Percentiles rank a stretch among this genome's conserved stretches.
Evolutionary conservation across 1,140 invertebrate genomes (phyloP).

Genomic region (Macrobrachium rosenbergii): DNA sequence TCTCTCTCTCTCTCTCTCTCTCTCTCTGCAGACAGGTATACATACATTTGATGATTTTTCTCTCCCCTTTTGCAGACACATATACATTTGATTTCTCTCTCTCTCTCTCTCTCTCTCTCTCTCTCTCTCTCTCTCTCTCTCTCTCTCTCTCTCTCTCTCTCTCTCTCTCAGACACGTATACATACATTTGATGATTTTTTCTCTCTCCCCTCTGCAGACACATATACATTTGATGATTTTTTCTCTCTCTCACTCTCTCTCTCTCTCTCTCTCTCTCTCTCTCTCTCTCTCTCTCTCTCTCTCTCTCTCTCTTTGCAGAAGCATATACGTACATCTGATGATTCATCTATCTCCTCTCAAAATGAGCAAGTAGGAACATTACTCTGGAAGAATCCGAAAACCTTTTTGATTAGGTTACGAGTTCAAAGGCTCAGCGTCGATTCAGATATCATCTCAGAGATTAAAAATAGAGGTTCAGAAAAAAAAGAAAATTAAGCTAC

Average conservation of each 20-base stretch:
- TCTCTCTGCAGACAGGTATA: too few relatives aligned
- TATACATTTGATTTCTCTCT: too few relatives aligned
- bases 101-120: background rate
- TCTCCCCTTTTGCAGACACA: background rate
- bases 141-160: background rate
- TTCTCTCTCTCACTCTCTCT: background rate
- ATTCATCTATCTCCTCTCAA: too few relatives aligned
- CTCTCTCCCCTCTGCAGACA: too few relatives aligned
- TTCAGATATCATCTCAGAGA: too few relatives aligned
- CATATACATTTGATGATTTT: background rate
- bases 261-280: background rate
- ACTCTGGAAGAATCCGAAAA: too few relatives aligned
- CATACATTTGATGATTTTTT: background rate
- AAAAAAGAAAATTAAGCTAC: too few relatives aligned
- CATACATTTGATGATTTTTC: background rate
- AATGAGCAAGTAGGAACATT: too few relatives aligned
- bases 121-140: conserved; percentile 8
- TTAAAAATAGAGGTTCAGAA: too few relatives aligned
- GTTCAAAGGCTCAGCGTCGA: too few relatives aligned
- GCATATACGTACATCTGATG: too few relatives aligned
- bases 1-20: background rate
- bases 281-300: conserved; percentile 8
- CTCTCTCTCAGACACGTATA: background rate
- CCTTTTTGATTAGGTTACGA: too few relatives aligned
- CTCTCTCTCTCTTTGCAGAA: background rate